A percentile compares a stretch with the other conserved stretches of the same genome.
These are phyloP conservation scores for Ptilodon capucinus DNA, from an alignment of 2,888 invertebrate genomes.

Conservation along the genomic window DNA sequence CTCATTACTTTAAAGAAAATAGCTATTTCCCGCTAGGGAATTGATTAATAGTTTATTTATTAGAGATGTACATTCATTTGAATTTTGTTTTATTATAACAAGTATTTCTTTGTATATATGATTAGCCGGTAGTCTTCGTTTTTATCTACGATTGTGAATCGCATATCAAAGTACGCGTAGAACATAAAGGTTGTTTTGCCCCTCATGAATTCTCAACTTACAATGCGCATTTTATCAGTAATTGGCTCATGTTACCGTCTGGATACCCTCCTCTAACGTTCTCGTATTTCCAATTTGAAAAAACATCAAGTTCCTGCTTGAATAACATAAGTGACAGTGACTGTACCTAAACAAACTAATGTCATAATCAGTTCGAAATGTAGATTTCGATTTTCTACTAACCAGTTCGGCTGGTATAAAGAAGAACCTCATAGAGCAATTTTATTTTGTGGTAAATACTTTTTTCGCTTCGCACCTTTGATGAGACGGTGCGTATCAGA, in stretches of 20 bases:
- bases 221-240: background rate
- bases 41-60: conserved; percentile 16
- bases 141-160: background rate
- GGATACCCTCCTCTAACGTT: background rate
- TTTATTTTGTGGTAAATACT: background rate
- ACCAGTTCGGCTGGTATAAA: background rate
- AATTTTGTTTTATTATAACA: conserved; percentile 1
- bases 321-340: background rate
- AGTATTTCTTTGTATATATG: background rate
- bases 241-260: background rate
- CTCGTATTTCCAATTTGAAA: background rate
- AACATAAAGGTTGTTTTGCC: background rate
- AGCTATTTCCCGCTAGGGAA: conserved; percentile 5
- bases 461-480: background rate
- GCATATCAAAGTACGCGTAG: background rate
- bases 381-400: background rate
- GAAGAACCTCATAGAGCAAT: too few species aligned
- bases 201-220: background rate
- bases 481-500: background rate
- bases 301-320: background rate
- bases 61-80: conserved; percentile 16
- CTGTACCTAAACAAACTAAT: too few species aligned
- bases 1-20: conserved; percentile 15
- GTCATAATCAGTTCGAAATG: too few species aligned
- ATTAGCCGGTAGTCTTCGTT: background rate